Conservation (phyloP, 2,797 vertebrate species). For the Gorsachius magnificus region DNA sequence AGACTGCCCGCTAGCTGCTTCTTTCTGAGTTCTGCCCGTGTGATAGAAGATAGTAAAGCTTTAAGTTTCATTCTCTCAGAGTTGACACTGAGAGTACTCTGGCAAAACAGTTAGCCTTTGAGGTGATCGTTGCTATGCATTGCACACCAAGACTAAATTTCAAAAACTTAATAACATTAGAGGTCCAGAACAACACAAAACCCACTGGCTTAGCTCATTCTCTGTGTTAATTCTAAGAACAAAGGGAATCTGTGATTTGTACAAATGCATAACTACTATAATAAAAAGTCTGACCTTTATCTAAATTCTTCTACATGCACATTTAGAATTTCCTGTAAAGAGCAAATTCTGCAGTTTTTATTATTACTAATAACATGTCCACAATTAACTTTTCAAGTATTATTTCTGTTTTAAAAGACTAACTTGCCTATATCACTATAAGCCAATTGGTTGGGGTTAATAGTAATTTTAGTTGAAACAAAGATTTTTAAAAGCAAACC, state of each 20-base stretch:
- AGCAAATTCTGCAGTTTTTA: background rate
- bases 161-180: background rate
- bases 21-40: background rate
- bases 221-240: background rate
- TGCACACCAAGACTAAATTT: background rate
- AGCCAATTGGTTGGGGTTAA: background rate
- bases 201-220: background rate
- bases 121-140: background rate
- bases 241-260: constrained; percentile 1
- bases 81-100: background rate
- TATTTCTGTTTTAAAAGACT: constrained; percentile 20
- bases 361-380: background rate
- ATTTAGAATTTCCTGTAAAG: background rate
- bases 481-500: background rate
- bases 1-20: background rate
- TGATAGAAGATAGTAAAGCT: background rate
- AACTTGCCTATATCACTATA: background rate
- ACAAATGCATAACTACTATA: background rate
- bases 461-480: background rate
- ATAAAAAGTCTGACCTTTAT: constrained; percentile 35
- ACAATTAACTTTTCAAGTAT: background rate
- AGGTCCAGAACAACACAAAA: background rate
- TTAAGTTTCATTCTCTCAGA: background rate
- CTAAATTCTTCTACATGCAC: background rate
- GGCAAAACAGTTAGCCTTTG: background rate